Conservation (phyloP, 2,113 vertebrate species). For the Ictidomys tridecemlineatus region DNA sequence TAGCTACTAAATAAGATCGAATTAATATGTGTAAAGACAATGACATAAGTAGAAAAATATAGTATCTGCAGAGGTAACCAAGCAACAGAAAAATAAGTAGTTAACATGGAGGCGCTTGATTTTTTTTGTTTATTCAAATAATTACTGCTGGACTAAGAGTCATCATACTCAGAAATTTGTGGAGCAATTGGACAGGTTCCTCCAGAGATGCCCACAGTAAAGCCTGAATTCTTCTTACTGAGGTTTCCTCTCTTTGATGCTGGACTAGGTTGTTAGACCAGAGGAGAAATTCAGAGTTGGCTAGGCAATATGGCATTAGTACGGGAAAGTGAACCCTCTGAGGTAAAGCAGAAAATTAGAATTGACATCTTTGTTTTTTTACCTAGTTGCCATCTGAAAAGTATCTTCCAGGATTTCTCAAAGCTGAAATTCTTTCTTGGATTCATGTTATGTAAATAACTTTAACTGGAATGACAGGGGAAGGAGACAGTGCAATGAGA, state of each 20-base stretch:
- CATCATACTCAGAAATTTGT: neutral
- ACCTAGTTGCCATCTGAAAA: neutral
- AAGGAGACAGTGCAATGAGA: neutral
- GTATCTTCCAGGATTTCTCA: neutral
- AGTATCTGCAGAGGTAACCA: neutral
- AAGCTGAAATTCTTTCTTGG: neutral
- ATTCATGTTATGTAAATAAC: neutral
- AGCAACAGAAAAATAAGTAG: neutral
- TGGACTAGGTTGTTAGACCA: neutral
- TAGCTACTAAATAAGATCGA: neutral
- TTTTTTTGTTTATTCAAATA: neutral
- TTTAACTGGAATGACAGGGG: neutral
- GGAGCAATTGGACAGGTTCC: neutral
- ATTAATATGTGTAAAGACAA: neutral
- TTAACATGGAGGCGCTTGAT: neutral
- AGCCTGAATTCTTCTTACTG: neutral
- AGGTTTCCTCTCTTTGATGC: neutral
- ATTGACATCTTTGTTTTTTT: neutral
- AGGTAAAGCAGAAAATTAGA: neutral
- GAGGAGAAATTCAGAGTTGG: neutral
- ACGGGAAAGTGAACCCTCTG: neutral
- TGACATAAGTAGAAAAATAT: conserved; percentile 5
- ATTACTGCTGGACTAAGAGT: neutral
- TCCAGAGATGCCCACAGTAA: neutral
- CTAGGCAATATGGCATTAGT: neutral